These are phyloP conservation scores for Protomyctophum bolini DNA, from an alignment of 2,113 vertebrate species.

Conservation along the genomic window DNA sequence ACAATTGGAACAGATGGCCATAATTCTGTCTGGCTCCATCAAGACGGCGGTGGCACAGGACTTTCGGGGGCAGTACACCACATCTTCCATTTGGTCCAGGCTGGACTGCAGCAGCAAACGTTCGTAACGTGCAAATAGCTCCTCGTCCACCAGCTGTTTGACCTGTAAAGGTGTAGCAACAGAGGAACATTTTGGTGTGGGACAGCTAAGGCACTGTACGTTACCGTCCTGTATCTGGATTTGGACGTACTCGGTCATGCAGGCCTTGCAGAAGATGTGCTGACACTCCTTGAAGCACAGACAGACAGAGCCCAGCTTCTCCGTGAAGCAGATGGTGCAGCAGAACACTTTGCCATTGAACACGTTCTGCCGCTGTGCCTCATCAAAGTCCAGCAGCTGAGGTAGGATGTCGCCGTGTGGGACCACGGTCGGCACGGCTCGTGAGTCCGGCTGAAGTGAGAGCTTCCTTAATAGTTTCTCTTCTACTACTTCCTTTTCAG, in stretches of 20 bases:
- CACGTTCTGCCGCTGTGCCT: constrained; percentile 87
- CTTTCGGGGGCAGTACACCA: constrained; percentile 92
- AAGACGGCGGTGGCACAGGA: constrained; percentile 89
- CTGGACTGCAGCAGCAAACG: constrained; percentile 93
- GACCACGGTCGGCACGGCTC: constrained; percentile 85
- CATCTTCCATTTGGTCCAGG: constrained; percentile 94
- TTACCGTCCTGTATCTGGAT: constrained; percentile 96
- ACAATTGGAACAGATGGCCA: constrained; percentile 92
- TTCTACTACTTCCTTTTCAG: constrained; percentile 41
- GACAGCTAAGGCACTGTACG: constrained; percentile 94
- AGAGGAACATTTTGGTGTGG: constrained; percentile 90
- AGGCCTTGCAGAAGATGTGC: constrained; percentile 93
- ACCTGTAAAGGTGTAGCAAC: constrained; percentile 93
- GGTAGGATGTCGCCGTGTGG: constrained; percentile 81
- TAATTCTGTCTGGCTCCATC: constrained; percentile 90
- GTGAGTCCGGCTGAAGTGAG: constrained; percentile 68
- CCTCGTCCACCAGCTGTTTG: constrained; percentile 90
- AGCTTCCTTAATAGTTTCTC: constrained; percentile 30
- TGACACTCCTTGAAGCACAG: constrained; percentile 89
- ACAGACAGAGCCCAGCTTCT: constrained; percentile 90
- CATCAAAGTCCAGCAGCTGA: constrained; percentile 93
- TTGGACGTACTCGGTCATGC: constrained; percentile 93
- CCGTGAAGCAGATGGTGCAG: constrained; percentile 91
- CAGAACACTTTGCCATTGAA: constrained; percentile 88
- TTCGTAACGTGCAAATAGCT: constrained; percentile 93